A percentile compares a stretch with the other conserved stretches of the same genome.
phyloP scores from a whole-genome alignment of 2,888 invertebrate species.

The Venusia cambrica region DNA sequence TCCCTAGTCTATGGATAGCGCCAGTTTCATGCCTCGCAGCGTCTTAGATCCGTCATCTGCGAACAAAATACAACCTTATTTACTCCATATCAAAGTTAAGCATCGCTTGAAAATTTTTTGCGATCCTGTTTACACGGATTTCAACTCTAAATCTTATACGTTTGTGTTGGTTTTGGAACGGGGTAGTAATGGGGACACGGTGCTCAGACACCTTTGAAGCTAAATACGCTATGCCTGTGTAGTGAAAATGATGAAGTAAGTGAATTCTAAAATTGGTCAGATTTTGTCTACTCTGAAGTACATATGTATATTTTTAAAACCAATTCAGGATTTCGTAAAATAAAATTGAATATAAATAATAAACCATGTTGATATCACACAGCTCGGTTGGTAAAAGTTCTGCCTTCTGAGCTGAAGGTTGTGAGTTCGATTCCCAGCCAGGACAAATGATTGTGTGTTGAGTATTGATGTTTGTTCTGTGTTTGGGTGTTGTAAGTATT shows the following conservation, averaged over 20 bases:
- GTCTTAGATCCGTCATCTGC: constrained; percentile 45
- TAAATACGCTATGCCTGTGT: constrained; percentile 21
- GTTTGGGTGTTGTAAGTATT: too few relatives aligned
- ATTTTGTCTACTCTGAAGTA: neutral
- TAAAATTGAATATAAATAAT: too few relatives aligned
- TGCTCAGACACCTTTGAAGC: constrained; percentile 30
- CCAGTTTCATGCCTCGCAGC: constrained; percentile 51
- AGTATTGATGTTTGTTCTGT: too few relatives aligned
- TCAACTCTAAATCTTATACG: neutral
- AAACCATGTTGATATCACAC: too few relatives aligned
- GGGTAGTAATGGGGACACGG: constrained; percentile 16
- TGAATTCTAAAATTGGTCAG: constrained; percentile 1
- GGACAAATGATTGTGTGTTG: too few relatives aligned
- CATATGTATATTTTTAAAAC: neutral
- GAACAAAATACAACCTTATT: constrained; percentile 46
- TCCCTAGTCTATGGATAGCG: constrained; percentile 64
- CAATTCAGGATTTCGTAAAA: too few relatives aligned
- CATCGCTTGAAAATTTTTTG: neutral
- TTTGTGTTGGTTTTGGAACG: constrained; percentile 13
- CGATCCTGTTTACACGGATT: neutral
- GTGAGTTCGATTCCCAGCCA: too few relatives aligned
- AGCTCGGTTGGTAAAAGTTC: too few relatives aligned
- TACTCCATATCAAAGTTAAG: constrained; percentile 9
- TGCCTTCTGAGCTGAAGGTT: too few relatives aligned
- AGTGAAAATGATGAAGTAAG: constrained; percentile 4